These are phyloP conservation scores for Genyomyrus donnyi DNA, from an alignment of 2,113 vertebrate species.

Conservation along the genomic window DNA sequence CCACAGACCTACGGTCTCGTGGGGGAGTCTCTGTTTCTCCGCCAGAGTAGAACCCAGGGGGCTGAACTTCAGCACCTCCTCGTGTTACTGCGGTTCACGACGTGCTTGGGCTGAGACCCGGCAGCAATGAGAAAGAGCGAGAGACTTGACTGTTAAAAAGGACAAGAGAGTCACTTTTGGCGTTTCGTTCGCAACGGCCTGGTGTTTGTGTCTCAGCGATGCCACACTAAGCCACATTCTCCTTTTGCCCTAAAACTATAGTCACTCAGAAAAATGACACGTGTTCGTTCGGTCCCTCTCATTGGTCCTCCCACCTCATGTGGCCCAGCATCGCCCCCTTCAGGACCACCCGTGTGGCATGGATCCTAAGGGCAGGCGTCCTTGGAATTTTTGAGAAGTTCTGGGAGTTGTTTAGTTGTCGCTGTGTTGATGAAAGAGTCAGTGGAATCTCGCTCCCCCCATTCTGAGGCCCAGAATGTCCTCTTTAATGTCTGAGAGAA, in stretches of 20 bases:
- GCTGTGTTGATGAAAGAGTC: neutral
- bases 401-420: neutral
- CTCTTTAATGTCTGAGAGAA: neutral
- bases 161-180: neutral
- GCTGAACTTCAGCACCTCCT: neutral
- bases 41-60: neutral
- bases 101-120: neutral
- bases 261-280: neutral
- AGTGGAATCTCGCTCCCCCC: neutral
- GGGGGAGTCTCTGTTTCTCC: neutral
- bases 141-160: neutral
- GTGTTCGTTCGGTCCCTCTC: neutral
- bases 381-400: neutral
- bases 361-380: neutral
- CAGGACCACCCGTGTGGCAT: neutral
- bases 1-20: neutral
- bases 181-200: neutral
- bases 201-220: neutral
- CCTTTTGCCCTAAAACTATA: neutral
- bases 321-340: neutral
- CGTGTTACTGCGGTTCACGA: neutral
- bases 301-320: neutral
- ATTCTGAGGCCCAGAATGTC: neutral
- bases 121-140: neutral
- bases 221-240: neutral